Evolutionary conservation across 2,888 invertebrate species (phyloP).

Genomic region (Himalopsyche tibetana): DNA sequence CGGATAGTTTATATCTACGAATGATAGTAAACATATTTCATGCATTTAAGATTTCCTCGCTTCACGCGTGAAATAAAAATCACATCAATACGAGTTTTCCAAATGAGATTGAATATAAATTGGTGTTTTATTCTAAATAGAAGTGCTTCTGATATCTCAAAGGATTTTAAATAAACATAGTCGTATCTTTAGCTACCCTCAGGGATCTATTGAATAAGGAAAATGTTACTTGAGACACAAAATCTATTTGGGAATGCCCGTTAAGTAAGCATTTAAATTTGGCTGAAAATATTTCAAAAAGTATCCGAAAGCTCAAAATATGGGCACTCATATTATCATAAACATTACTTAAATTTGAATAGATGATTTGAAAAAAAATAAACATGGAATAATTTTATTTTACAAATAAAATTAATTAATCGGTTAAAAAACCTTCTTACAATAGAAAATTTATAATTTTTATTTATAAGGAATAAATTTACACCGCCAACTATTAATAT

Average conservation of each 20-base stretch:
- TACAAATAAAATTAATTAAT: too few relatives aligned
- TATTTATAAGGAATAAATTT: too few relatives aligned
- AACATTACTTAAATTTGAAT: too few relatives aligned
- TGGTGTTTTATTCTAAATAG: conserved; percentile 65
- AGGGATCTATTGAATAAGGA: conserved; percentile 10
- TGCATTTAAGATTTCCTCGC: conserved; percentile 23
- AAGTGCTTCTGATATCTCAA: conserved; percentile 37
- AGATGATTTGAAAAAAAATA: too few relatives aligned
- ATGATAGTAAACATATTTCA: conserved; percentile 10
- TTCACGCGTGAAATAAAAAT: conserved; percentile 55
- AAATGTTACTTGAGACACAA: conserved; percentile 3
- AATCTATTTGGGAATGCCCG: neutral
- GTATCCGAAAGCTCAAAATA: too few relatives aligned
- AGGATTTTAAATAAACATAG: conserved; percentile 35
- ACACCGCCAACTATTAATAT: too few relatives aligned
- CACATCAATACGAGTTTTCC: conserved; percentile 65
- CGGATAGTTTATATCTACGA: too few relatives aligned
- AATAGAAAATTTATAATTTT: too few relatives aligned
- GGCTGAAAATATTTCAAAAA: neutral
- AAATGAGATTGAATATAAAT: conserved; percentile 65
- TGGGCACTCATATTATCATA: too few relatives aligned
- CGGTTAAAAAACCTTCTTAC: too few relatives aligned
- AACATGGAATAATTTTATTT: too few relatives aligned
- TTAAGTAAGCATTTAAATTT: conserved; percentile 3
- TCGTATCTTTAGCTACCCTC: neutral